These are phyloP conservation scores for Cichlasoma orientale DNA, from an alignment of 2,797 vertebrate species.

Conservation along the genomic window DNA sequence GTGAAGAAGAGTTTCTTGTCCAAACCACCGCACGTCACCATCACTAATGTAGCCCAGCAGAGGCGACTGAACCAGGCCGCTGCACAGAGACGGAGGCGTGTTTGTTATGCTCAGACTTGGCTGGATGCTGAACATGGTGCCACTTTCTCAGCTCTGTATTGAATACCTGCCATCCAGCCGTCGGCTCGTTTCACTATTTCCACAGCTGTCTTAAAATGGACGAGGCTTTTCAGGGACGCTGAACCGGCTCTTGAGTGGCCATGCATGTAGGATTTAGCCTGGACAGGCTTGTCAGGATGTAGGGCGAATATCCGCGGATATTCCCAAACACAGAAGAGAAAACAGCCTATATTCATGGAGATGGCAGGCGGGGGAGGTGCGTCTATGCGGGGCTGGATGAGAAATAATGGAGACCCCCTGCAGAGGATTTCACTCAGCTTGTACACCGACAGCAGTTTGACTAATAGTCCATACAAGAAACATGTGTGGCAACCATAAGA, in stretches of 20 bases:
- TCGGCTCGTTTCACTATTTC: conserved; percentile 35
- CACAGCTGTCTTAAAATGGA: conserved; percentile 71
- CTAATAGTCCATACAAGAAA: conserved; percentile 24
- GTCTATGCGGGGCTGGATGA: conserved; percentile 53
- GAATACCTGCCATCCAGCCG: conserved; percentile 45
- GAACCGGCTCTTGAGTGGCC: conserved; percentile 51
- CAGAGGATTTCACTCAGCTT: conserved; percentile 60
- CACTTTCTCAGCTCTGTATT: conserved; percentile 40
- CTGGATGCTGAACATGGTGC: conserved; percentile 64
- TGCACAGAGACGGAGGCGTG: conserved; percentile 50
- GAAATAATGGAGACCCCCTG: conserved; percentile 60
- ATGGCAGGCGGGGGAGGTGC: conserved; percentile 69
- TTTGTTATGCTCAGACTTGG: conserved; percentile 47
- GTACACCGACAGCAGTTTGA: conserved; percentile 41
- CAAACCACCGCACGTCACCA: conserved; percentile 16
- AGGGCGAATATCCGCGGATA: conserved; percentile 54
- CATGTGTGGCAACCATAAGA: background rate
- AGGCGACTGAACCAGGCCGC: conserved; percentile 57
- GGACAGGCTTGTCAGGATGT: conserved; percentile 57
- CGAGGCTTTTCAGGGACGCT: conserved; percentile 54
- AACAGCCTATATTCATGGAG: conserved; percentile 40
- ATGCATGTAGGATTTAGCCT: conserved; percentile 64
- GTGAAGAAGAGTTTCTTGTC: conserved; percentile 28
- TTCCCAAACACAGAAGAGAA: conserved; percentile 34
- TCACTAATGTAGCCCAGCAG: conserved; percentile 53